These are phyloP conservation scores for Thecocarcelia acutangulata DNA, from an alignment of 2,888 invertebrate species.

Conservation along the genomic window DNA sequence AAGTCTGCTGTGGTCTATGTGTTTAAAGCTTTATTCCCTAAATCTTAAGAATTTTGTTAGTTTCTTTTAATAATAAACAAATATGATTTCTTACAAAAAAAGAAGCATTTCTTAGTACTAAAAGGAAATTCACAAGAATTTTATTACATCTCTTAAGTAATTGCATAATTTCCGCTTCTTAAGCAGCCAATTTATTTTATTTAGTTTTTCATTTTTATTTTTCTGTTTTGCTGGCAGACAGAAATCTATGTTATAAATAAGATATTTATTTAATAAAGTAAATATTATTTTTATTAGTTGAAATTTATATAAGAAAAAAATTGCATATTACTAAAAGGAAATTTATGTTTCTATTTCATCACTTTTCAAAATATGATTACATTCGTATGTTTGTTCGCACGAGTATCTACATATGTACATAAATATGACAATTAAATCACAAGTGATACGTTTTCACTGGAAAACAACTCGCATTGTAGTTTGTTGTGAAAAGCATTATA, in stretches of 20 bases:
- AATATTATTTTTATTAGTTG: not conserved
- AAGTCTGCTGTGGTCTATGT: too few relatives aligned
- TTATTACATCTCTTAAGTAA: constrained; percentile 60
- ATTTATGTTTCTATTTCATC: too few relatives aligned
- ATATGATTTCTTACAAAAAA: constrained; percentile 6
- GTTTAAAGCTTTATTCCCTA: too few relatives aligned
- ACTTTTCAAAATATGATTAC: too few relatives aligned
- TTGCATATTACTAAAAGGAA: too few relatives aligned
- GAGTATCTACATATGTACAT: too few relatives aligned
- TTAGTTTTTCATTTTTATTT: constrained; percentile 8
- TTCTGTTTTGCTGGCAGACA: constrained; percentile 25
- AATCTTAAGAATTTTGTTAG: constrained; percentile 30
- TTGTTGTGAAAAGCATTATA: too few relatives aligned
- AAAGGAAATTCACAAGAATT: constrained; percentile 70
- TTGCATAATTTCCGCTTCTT: constrained; percentile 70
- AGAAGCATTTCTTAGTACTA: constrained; percentile 27
- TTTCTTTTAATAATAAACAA: constrained; percentile 1
- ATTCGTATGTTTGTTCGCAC: too few relatives aligned
- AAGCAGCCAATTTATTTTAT: constrained; percentile 62
- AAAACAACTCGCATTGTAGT: too few relatives aligned
- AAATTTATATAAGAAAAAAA: not conserved
- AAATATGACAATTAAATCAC: too few relatives aligned
- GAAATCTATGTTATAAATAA: constrained; percentile 10
- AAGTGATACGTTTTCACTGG: too few relatives aligned
- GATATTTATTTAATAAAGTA: constrained; percentile 17